Percentiles rank a stretch among this genome's conserved stretches.
Evolutionary conservation across 2,888 invertebrate genomes (phyloP).

Genomic region (Agrilus mali): DNA sequence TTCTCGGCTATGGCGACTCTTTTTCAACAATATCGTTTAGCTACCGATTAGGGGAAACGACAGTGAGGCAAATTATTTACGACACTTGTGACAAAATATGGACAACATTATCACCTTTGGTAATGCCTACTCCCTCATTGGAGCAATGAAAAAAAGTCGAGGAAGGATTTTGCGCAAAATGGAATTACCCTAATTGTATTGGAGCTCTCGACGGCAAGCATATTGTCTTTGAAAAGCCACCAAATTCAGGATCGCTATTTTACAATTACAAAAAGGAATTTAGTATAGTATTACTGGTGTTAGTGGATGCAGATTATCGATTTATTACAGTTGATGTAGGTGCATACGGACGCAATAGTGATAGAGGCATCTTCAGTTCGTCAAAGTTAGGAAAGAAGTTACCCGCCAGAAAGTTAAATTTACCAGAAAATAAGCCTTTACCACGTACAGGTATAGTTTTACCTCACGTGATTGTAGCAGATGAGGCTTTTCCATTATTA

Average conservation of each 20-base stretch:
- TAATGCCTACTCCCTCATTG: slow-evolving; percentile 14
- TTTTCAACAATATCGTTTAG: slow-evolving; percentile 10
- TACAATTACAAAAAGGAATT: slow-evolving; percentile 14
- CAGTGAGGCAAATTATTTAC: slow-evolving; percentile 9
- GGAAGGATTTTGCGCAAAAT: slow-evolving; percentile 8
- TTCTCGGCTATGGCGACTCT: slow-evolving; percentile 13
- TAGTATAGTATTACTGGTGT: slow-evolving; percentile 17
- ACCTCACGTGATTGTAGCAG: too few species aligned
- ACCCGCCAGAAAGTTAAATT: background rate
- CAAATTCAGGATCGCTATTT: slow-evolving; percentile 14
- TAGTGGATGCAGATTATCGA: slow-evolving; percentile 19
- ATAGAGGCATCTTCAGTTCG: slow-evolving; percentile 17
- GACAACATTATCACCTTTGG: slow-evolving; percentile 4
- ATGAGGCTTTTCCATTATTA: too few species aligned
- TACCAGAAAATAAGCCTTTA: background rate
- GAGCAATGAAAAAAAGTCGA: slow-evolving; percentile 13
- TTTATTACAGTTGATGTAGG: slow-evolving; percentile 21
- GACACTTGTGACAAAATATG: slow-evolving; percentile 8
- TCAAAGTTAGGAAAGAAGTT: slow-evolving; percentile 1
- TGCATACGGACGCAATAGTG: slow-evolving; percentile 19
- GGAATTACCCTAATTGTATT: slow-evolving; percentile 14
- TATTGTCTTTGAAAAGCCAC: slow-evolving; percentile 14
- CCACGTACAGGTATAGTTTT: too few species aligned
- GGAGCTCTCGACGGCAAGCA: slow-evolving; percentile 17
- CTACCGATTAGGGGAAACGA: slow-evolving; percentile 9